phyloP scores from a whole-genome alignment of 2,113 vertebrate species.

The Paramormyrops kingsleyae region DNA sequence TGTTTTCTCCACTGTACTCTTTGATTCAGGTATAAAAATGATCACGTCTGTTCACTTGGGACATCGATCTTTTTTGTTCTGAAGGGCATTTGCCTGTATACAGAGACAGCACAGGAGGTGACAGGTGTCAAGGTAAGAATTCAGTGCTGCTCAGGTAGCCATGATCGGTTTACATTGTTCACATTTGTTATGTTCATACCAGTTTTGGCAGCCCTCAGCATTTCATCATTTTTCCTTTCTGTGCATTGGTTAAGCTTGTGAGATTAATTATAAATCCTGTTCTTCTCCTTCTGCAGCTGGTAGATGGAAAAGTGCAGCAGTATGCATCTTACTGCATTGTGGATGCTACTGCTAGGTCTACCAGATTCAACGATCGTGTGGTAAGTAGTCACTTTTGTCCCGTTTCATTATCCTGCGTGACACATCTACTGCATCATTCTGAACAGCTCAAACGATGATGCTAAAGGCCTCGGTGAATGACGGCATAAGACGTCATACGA shows the following conservation, averaged over 20 bases:
- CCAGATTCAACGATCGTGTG: too few relatives aligned
- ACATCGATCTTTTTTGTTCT: background rate
- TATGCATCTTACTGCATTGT: too few relatives aligned
- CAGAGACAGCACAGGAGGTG: background rate
- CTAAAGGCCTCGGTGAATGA: too few relatives aligned
- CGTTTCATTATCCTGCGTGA: too few relatives aligned
- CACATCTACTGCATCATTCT: too few relatives aligned
- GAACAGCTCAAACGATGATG: too few relatives aligned
- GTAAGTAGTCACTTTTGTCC: too few relatives aligned
- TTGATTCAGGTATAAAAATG: background rate
- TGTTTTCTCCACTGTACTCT: background rate
- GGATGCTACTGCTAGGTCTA: too few relatives aligned
- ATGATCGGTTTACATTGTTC: background rate
- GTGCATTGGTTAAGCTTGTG: background rate
- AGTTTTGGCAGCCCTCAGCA: background rate
- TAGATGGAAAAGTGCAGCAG: too few relatives aligned
- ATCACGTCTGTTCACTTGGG: background rate
- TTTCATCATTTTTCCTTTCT: background rate
- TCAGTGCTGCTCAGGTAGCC: background rate
- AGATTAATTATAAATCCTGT: background rate
- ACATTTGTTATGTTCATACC: background rate
- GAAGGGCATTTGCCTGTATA: background rate
- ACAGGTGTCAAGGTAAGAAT: background rate
- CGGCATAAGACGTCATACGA: too few relatives aligned
- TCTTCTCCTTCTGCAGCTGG: background rate